Conservation (phyloP, 2,113 vertebrate genomes). For the Leiothrix lutea region DNA sequence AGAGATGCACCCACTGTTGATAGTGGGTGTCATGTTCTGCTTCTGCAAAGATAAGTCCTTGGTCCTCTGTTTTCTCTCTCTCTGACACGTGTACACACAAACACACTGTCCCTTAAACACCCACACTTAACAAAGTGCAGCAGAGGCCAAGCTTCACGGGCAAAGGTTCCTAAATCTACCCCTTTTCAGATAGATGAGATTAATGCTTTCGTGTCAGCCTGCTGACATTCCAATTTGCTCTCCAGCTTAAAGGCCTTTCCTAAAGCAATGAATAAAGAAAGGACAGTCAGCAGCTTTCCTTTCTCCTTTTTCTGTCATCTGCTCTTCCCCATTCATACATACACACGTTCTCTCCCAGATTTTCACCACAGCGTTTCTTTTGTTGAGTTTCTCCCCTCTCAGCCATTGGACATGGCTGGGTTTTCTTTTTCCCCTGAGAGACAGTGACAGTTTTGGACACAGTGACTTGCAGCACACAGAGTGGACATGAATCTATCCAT, state of each 20-base stretch:
- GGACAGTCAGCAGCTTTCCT: neutral
- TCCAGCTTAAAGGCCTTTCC: neutral
- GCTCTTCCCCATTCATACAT: neutral
- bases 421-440: neutral
- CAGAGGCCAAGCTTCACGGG: neutral
- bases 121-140: neutral
- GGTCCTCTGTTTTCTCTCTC: slow-evolving; percentile 12
- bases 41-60: neutral
- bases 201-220: neutral
- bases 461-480: neutral
- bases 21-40: neutral
- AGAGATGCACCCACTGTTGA: neutral
- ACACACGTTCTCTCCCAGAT: neutral
- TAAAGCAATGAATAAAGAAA: neutral
- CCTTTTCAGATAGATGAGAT: neutral
- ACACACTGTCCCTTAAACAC: neutral
- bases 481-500: neutral
- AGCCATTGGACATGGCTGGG: neutral
- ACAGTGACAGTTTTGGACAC: neutral
- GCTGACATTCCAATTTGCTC: slow-evolving; percentile 13
- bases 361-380: neutral
- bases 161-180: neutral
- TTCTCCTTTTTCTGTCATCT: neutral
- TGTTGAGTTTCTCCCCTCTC: neutral
- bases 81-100: neutral